Conservation (phyloP, 2,888 invertebrate species). For the Himalopsyche japonica region DNA sequence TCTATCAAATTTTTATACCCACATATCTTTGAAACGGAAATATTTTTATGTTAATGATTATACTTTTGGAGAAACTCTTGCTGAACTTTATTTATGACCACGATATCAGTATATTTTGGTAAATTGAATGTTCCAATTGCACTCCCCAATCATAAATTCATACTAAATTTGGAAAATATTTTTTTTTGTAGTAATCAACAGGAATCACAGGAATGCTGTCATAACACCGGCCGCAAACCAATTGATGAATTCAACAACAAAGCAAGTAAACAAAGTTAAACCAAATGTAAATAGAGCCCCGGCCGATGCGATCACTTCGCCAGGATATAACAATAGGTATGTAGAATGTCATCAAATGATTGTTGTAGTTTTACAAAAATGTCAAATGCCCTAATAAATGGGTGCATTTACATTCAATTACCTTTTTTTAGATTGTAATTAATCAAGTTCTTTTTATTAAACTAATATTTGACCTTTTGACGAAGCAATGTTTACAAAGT, state of each 20-base stretch:
- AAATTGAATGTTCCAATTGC: no score
- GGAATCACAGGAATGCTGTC: slow-evolving; percentile 76
- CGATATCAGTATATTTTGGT: no score
- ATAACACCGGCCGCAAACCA: slow-evolving; percentile 68
- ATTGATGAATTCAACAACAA: slow-evolving; percentile 74
- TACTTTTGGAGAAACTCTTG: neutral
- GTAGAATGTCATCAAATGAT: neutral
- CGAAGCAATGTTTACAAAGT: no score
- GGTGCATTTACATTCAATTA: neutral
- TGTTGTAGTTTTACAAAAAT: neutral
- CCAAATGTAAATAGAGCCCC: slow-evolving; percentile 81
- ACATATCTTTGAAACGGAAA: no score
- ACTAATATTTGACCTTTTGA: no score
- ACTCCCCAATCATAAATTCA: no score
- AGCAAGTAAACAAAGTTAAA: slow-evolving; percentile 89
- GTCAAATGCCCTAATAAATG: no score
- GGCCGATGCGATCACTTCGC: slow-evolving; percentile 72
- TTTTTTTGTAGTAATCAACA: slow-evolving; percentile 68
- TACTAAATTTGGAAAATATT: no score
- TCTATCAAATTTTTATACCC: neutral
- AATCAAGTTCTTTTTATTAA: neutral
- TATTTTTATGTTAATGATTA: neutral
- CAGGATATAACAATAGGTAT: slow-evolving; percentile 68
- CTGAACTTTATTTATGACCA: no score
- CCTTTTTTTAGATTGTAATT: neutral